Base-by-base conservation (phyloP, 2,797 vertebrate species). In the Bryconaethiops microstoma region DNA sequence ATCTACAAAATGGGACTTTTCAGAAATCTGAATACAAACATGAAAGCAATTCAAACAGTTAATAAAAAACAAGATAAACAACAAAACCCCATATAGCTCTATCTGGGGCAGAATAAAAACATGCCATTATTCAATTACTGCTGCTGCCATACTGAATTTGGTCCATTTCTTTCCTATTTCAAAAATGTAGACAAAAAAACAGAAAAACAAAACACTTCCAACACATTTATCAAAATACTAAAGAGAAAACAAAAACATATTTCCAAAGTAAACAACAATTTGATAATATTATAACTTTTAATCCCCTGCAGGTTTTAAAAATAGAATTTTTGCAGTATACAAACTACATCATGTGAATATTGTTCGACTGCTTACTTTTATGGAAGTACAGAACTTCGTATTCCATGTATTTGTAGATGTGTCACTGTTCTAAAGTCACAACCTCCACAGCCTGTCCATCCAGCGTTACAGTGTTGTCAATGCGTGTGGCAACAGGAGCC, bases 391-490 rank as follows among this genome's bases (percentile, higher is more conserved):
- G 78, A 82, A 87, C 74, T 76, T 79, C 77, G 85, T 77, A 79
- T 75, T 19, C 74, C 21, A 67, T 42, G 62, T 73, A 81, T 76
- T 83, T 80, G 55, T 84, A 78, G 74, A 89, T 48, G 74, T 63
- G 88, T 97, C 96, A 98, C 91, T 99, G 96, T 80, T 99, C 97
- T 91, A 99, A 85, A 5, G 97, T 99, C 87, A 99, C 98, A 17
- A 99, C 98, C 85, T 99, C 97, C 88, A 99, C 98, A 0, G 97
- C 97, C 87, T 99, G 97, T 73, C 97, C 97, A 55, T 99, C 97
- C 92, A 99, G 92, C 39, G 98, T 99, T 87, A 99, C 95, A 0
- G 96, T 94, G 87, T 95, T 98, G 87, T 99, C 97, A 91, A 99
- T 97, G 86, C 98, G 91, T 0, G 97, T 98, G 73, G 97, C 86